phyloP scores from a whole-genome alignment of 2,113 vertebrate species.

The Lanius collurio region DNA sequence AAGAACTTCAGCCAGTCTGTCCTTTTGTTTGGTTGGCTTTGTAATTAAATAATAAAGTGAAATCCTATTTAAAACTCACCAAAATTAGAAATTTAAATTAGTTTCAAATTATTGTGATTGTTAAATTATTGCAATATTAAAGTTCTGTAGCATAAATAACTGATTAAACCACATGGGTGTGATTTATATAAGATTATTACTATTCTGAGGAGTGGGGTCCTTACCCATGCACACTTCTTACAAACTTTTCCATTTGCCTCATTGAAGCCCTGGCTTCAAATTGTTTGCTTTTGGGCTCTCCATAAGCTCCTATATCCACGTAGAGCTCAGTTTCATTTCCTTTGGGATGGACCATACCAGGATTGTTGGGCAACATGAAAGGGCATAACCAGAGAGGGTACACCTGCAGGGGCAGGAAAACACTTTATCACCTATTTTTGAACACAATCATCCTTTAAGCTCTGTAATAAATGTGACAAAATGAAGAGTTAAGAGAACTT shows the following conservation, averaged over 20 bases:
- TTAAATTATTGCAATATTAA: neutral
- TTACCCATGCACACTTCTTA: slow-evolving; percentile 92
- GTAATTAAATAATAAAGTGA: neutral
- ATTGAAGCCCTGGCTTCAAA: slow-evolving; percentile 91
- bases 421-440: neutral
- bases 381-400: slow-evolving; percentile 98
- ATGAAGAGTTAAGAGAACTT: neutral
- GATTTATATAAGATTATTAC: neutral
- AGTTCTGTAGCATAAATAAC: neutral
- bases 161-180: neutral
- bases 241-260: slow-evolving; percentile 94
- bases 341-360: slow-evolving; percentile 96
- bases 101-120: neutral
- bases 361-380: slow-evolving; percentile 87
- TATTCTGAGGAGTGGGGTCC: neutral
- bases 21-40: neutral
- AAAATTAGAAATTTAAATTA: neutral
- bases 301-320: slow-evolving; percentile 94
- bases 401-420: slow-evolving; percentile 76
- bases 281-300: slow-evolving; percentile 90
- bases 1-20: neutral
- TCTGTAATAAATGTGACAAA: neutral
- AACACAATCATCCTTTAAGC: neutral
- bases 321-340: slow-evolving; percentile 89
- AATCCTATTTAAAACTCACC: neutral